Conservation (phyloP, 2,888 invertebrate genomes). For the Rotaria sp. region DNA sequence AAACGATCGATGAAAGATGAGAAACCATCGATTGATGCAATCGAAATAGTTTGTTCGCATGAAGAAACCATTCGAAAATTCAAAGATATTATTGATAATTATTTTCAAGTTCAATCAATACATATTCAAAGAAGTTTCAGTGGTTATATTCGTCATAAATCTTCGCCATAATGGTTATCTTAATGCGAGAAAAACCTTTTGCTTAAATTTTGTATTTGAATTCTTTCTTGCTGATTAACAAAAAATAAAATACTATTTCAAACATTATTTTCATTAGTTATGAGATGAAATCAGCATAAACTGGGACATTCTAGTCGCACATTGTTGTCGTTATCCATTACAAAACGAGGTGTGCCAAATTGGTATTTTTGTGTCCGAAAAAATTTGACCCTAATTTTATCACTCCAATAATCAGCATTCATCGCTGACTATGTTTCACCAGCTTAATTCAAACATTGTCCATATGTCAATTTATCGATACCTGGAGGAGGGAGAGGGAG, state of each 20-base stretch:
- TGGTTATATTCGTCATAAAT: constrained; percentile 25
- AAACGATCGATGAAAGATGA: not conserved
- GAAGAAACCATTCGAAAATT: constrained; percentile 19
- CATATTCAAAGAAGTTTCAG: constrained; percentile 11
- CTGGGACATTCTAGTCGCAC: too few relatives aligned
- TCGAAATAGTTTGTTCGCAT: constrained; percentile 17
- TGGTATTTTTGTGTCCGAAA: too few relatives aligned
- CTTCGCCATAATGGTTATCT: not conserved
- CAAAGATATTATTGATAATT: not conserved
- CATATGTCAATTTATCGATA: too few relatives aligned
- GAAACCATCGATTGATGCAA: not conserved
- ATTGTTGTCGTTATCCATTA: too few relatives aligned
- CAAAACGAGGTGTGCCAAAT: too few relatives aligned
- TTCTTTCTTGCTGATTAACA: not conserved
- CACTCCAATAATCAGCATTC: too few relatives aligned
- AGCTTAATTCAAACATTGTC: too few relatives aligned
- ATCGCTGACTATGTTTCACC: too few relatives aligned
- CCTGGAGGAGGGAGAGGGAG: too few relatives aligned
- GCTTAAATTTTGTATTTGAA: not conserved
- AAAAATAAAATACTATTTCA: not conserved
- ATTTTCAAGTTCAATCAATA: constrained; percentile 29
- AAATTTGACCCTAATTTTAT: too few relatives aligned
- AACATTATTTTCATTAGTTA: too few relatives aligned
- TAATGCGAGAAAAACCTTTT: not conserved
- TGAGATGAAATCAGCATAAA: too few relatives aligned